phyloP scores from a whole-genome alignment of 2,113 vertebrate species.

The Ascaphus truei region DNA sequence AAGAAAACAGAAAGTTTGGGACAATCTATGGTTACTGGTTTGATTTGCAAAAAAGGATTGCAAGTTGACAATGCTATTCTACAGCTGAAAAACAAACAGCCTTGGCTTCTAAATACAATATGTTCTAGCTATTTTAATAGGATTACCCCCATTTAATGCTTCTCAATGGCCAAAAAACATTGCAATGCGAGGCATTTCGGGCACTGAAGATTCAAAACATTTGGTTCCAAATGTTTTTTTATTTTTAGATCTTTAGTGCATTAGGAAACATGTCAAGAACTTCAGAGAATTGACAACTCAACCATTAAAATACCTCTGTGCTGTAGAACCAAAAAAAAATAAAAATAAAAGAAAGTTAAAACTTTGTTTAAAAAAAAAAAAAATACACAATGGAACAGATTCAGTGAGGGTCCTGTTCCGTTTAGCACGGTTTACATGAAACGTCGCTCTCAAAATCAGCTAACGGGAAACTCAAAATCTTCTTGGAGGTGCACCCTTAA shows the following conservation, averaged over 20 bases:
- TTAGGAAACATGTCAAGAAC: constrained; percentile 47
- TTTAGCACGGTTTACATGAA: constrained; percentile 59
- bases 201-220: not conserved
- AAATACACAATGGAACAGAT: constrained; percentile 49
- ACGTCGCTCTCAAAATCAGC: constrained; percentile 66
- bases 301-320: constrained; percentile 74
- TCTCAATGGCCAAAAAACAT: not conserved
- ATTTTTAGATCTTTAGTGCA: constrained; percentile 53
- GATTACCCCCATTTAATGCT: not conserved
- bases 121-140: not conserved
- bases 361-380: constrained; percentile 52
- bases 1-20: not conserved
- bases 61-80: constrained; percentile 4
- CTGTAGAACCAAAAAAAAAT: constrained; percentile 52
- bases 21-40: not conserved
- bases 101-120: not conserved
- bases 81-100: not conserved
- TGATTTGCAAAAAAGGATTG: not conserved
- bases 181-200: not conserved
- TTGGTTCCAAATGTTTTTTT: constrained; percentile 50
- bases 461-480: constrained; percentile 69
- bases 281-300: constrained; percentile 69
- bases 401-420: constrained; percentile 58
- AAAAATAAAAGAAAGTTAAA: too few relatives aligned
- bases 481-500: constrained; percentile 83